Evolutionary conservation across 2,113 vertebrate genomes (phyloP).

Genomic region (Danionella cerebrum): DNA sequence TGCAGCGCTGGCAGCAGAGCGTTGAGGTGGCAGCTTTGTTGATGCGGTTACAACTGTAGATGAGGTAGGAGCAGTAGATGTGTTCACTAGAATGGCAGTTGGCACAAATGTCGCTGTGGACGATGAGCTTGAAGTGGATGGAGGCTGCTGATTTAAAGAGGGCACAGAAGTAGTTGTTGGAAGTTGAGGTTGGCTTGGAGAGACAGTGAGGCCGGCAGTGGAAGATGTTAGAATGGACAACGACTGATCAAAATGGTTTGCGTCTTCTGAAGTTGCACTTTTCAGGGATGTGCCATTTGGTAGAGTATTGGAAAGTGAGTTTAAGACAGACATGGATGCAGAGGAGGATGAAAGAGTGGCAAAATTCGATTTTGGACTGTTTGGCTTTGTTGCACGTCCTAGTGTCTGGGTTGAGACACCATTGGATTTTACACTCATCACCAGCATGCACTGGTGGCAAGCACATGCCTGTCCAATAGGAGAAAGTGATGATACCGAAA

Average conservation of each 20-base stretch:
- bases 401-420: conserved; percentile 47
- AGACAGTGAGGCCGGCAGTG: conserved; percentile 49
- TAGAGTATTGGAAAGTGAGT: conserved; percentile 57
- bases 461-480: conserved; percentile 65
- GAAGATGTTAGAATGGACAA: conserved; percentile 54
- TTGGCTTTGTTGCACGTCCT: conserved; percentile 47
- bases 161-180: conserved; percentile 44
- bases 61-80: conserved; percentile 53
- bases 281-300: conserved; percentile 56
- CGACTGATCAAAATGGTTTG: conserved; percentile 61
- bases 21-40: conserved; percentile 52
- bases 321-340: conserved; percentile 34
- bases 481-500: conserved; percentile 35
- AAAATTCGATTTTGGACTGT: conserved; percentile 49
- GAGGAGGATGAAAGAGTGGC: conserved; percentile 39
- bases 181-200: conserved; percentile 54
- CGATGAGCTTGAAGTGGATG: conserved; percentile 53
- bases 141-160: conserved; percentile 47
- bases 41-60: conserved; percentile 58
- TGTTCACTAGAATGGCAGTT: conserved; percentile 56
- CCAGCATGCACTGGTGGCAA: conserved; percentile 86
- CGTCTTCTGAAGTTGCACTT: conserved; percentile 37
- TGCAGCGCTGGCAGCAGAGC: conserved; percentile 51
- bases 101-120: conserved; percentile 58
- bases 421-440: conserved; percentile 75